A percentile compares a stretch with the other conserved stretches of the same genome.
phyloP scores from a whole-genome alignment of 2,888 invertebrate genomes.

The Leptura quadrifasciata region DNA sequence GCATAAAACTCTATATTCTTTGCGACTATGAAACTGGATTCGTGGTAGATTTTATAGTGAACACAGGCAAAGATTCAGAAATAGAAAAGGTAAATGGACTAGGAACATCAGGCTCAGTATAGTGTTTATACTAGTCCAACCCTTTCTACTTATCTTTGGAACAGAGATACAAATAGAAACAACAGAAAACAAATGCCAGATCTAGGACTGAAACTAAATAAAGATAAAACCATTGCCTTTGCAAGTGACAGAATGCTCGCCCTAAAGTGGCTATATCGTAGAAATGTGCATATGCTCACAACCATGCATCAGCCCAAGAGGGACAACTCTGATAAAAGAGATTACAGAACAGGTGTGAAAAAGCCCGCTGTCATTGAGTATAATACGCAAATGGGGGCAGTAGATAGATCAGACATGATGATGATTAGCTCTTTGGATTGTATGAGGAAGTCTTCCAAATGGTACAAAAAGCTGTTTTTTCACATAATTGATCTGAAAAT shows the following conservation, averaged over 20 bases:
- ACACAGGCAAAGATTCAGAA: background rate
- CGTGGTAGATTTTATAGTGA: too few species aligned
- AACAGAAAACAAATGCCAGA: background rate
- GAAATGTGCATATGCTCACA: background rate
- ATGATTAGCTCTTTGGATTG: too few species aligned
- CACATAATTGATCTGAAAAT: too few species aligned
- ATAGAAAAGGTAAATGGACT: background rate
- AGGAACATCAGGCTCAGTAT: background rate
- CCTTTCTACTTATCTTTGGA: background rate
- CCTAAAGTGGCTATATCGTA: background rate
- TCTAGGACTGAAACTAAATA: background rate
- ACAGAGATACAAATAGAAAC: background rate
- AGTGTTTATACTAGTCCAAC: background rate
- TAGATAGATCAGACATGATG: too few species aligned
- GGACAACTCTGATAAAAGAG: background rate
- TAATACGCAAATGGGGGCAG: too few species aligned
- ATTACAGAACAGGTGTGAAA: background rate
- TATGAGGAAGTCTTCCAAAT: too few species aligned
- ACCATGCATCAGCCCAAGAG: background rate
- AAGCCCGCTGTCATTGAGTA: background rate
- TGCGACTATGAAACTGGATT: too few species aligned
- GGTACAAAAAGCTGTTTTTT: too few species aligned
- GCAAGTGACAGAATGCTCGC: background rate
- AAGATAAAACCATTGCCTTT: background rate
- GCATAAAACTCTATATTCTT: too few species aligned